phyloP scores from a whole-genome alignment of 2,888 invertebrate genomes.

The Panopea generosa region DNA sequence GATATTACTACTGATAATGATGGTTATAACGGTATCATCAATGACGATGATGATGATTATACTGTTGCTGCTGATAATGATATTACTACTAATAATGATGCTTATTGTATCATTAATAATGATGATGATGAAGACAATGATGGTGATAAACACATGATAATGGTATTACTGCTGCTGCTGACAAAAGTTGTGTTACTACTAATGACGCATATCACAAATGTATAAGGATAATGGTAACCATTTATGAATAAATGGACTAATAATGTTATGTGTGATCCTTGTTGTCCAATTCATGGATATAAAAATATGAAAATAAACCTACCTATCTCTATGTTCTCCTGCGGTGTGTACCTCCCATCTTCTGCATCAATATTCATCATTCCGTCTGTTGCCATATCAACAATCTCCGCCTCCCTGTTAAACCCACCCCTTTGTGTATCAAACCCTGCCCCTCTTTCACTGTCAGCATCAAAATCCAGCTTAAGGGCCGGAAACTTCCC shows the following conservation, averaged over 20 bases:
- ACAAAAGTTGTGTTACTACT: background rate
- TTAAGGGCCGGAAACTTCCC: slow-evolving; percentile 60
- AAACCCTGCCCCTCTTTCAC: slow-evolving; percentile 1
- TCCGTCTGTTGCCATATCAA: background rate
- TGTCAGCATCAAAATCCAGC: slow-evolving; percentile 43
- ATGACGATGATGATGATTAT: background rate
- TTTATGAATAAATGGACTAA: no score
- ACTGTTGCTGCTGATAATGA: background rate
- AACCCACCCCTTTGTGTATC: background rate
- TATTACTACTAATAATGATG: background rate
- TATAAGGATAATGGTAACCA: no score
- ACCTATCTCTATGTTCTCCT: slow-evolving; percentile 29
- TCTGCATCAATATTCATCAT: no score
- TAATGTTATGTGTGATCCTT: no score
- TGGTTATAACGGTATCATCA: background rate
- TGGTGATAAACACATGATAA: no score
- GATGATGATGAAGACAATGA: background rate
- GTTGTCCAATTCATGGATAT: no score
- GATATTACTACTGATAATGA: no score
- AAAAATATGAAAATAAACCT: no score
- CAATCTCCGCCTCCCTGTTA: slow-evolving; percentile 5
- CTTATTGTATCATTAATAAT: background rate
- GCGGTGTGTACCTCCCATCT: background rate
- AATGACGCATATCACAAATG: no score
- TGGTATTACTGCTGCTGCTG: background rate